Evolutionary conservation across 2,888 invertebrate species (phyloP).

Genomic region (Athalia circularis): DNA sequence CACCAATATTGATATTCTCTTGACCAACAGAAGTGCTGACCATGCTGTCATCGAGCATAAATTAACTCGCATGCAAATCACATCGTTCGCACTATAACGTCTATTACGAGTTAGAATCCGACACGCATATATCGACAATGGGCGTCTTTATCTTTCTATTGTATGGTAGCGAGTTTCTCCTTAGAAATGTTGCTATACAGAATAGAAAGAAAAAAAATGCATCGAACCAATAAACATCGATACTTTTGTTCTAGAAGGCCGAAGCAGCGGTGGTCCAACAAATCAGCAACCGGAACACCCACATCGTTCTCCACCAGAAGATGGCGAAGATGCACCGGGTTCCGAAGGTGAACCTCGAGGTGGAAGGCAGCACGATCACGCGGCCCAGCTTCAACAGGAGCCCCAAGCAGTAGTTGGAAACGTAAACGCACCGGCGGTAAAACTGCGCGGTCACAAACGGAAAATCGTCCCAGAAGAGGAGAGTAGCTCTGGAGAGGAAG

Average conservation of each 20-base stretch:
- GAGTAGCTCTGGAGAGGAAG: slow-evolving; percentile 75
- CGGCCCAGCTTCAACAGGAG: slow-evolving; percentile 75
- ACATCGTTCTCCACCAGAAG: slow-evolving; percentile 74
- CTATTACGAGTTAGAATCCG: neutral
- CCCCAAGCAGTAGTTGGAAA: slow-evolving; percentile 62
- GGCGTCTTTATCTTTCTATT: neutral
- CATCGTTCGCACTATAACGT: neutral
- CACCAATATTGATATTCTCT: slow-evolving; percentile 39
- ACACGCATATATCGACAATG: neutral
- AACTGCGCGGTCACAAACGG: slow-evolving; percentile 78
- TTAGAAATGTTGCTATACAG: too few species aligned
- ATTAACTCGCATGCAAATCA: slow-evolving; percentile 39
- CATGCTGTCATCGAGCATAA: slow-evolving; percentile 34
- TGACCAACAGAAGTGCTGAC: slow-evolving; percentile 38
- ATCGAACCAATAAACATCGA: neutral
- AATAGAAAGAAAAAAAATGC: neutral
- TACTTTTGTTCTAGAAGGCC: slow-evolving; percentile 74
- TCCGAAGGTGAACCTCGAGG: slow-evolving; percentile 76
- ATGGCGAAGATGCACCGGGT: slow-evolving; percentile 74
- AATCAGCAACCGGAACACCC: slow-evolving; percentile 75
- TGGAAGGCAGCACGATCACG: slow-evolving; percentile 75
- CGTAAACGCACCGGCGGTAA: slow-evolving; percentile 60
- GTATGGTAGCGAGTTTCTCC: neutral
- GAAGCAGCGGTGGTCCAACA: slow-evolving; percentile 77
- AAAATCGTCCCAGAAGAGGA: slow-evolving; percentile 77